Conservation (phyloP, 2,797 vertebrate genomes). For the Platyrinchus mystaceus region DNA sequence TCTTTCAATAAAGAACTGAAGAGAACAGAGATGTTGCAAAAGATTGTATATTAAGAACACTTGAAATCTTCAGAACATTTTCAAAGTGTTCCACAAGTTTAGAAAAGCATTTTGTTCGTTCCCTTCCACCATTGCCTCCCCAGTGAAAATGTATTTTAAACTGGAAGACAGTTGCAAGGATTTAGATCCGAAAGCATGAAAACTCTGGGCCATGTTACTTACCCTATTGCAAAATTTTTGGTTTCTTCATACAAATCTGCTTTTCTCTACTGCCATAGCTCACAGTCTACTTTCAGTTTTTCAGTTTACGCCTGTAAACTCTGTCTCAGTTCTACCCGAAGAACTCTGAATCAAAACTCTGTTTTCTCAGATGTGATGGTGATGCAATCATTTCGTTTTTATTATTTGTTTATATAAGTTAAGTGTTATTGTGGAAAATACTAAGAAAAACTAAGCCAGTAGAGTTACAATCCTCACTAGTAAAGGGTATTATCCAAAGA, state of each 20-base stretch:
- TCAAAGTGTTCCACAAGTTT: background rate
- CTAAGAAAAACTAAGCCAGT: background rate
- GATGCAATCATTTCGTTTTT: background rate
- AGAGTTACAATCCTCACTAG: background rate
- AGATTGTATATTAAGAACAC: background rate
- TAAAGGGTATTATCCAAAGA: background rate
- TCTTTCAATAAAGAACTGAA: background rate
- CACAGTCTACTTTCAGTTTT: background rate
- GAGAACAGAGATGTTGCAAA: background rate
- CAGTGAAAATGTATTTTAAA: background rate
- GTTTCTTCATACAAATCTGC: background rate
- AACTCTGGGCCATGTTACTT: background rate
- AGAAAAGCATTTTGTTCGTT: background rate
- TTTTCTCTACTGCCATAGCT: background rate
- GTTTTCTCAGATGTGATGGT: background rate
- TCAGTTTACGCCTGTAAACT: background rate
- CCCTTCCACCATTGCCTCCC: background rate
- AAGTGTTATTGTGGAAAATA: background rate
- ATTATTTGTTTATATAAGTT: background rate
- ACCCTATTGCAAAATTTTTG: background rate
- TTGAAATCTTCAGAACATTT: slow-evolving; percentile 8
- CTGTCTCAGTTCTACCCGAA: background rate
- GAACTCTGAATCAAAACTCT: background rate
- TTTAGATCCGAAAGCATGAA: background rate
- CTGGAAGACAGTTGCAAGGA: background rate